Percentiles rank a stretch among this genome's conserved stretches.
phyloP scores from a whole-genome alignment of 2,113 vertebrate genomes.

The Caranx melampygus region DNA sequence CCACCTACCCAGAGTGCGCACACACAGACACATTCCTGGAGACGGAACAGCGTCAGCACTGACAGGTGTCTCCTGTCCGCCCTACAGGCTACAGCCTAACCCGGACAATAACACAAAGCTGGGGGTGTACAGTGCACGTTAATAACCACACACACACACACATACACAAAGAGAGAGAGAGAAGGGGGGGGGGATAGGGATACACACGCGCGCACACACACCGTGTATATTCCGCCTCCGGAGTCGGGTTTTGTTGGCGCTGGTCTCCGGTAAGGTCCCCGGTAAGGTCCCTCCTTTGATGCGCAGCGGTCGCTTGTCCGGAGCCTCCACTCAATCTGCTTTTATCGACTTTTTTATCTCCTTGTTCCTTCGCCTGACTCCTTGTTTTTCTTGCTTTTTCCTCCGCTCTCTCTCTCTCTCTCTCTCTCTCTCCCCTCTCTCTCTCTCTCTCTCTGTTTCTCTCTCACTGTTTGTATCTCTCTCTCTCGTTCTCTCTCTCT shows the following conservation, averaged over 20 bases:
- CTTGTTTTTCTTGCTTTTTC: conserved; percentile 68
- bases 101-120: conserved; percentile 51
- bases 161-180: neutral
- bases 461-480: conserved; percentile 23
- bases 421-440: conserved; percentile 2
- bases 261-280: conserved; percentile 61
- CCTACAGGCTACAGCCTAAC: conserved; percentile 40
- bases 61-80: conserved; percentile 74
- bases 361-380: conserved; percentile 59
- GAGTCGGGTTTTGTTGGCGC: conserved; percentile 53
- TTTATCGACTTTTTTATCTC: conserved; percentile 64
- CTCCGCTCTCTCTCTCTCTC: conserved; percentile 42
- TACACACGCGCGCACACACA: conserved; percentile 65
- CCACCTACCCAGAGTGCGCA: conserved; percentile 33
- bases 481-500: conserved; percentile 44
- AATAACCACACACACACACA: conserved; percentile 35
- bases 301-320: conserved; percentile 59
- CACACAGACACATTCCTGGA: conserved; percentile 70
- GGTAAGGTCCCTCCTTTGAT: conserved; percentile 52
- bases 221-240: conserved; percentile 75
- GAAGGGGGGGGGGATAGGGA: no score
- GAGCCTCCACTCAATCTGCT: conserved; percentile 62
- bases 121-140: conserved; percentile 24
- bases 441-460: conserved; percentile 28
- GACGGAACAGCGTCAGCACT: conserved; percentile 64